Percentiles rank a stretch among this genome's conserved stretches.
These are phyloP conservation scores for Sesia apiformis DNA, from an alignment of 2,888 invertebrate species.

Conservation along the genomic window DNA sequence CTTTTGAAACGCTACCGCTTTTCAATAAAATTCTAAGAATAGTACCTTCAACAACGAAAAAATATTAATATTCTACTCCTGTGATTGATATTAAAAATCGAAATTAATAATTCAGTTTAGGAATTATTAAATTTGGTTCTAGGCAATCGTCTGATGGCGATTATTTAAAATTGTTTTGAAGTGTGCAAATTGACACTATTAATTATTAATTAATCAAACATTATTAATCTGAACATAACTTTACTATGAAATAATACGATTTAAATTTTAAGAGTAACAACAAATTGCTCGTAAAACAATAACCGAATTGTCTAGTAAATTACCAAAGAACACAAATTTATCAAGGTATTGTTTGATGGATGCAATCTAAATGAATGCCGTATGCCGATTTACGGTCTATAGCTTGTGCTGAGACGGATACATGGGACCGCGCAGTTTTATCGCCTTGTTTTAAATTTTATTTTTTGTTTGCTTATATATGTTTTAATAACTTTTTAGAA, in stretches of 20 bases:
- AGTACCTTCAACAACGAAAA: constrained; percentile 20
- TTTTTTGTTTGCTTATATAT: too few relatives aligned
- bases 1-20: constrained; percentile 47
- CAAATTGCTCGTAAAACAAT: not conserved
- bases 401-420: too few relatives aligned
- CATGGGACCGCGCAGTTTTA: too few relatives aligned
- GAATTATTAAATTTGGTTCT: not conserved
- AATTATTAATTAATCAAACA: not conserved
- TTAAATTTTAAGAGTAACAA: not conserved
- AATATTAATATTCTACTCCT: constrained; percentile 33
- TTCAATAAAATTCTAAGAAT: constrained; percentile 57
- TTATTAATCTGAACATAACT: not conserved
- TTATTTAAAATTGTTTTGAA: not conserved
- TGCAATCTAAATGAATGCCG: too few relatives aligned
- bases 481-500: too few relatives aligned
- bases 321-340: too few relatives aligned
- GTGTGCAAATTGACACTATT: not conserved
- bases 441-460: too few relatives aligned
- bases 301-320: not conserved
- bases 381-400: too few relatives aligned
- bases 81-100: not conserved
- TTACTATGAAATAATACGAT: too few relatives aligned
- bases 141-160: too few relatives aligned
- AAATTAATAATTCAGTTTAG: not conserved
- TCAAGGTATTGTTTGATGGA: too few relatives aligned